These are phyloP conservation scores for Abscondita cerata DNA, from an alignment of 2,888 invertebrate genomes.

Conservation along the genomic window DNA sequence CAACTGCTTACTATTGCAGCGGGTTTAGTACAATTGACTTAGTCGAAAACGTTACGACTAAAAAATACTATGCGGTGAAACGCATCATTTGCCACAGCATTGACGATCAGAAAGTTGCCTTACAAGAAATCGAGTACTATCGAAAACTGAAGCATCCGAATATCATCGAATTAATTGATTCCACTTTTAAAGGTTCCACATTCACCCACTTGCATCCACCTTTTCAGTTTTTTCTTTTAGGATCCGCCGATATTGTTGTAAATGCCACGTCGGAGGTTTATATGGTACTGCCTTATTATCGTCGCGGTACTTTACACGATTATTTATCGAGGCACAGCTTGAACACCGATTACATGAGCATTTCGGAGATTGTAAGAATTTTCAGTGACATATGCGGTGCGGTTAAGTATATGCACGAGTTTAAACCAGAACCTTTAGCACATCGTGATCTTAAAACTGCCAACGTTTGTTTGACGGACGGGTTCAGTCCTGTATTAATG, in stretches of 20 bases:
- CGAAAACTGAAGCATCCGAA: slow-evolving; percentile 74
- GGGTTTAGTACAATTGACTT: slow-evolving; percentile 84
- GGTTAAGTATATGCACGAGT: slow-evolving; percentile 75
- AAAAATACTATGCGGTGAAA: slow-evolving; percentile 77
- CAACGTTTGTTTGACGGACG: slow-evolving; percentile 79
- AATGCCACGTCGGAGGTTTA: slow-evolving; percentile 75
- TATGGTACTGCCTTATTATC: slow-evolving; percentile 78
- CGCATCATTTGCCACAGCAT: slow-evolving; percentile 80
- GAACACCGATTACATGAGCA: slow-evolving; percentile 67
- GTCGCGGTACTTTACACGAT: slow-evolving; percentile 77
- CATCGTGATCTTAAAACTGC: slow-evolving; percentile 88
- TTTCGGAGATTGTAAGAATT: slow-evolving; percentile 70
- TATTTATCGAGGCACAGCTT: slow-evolving; percentile 68
- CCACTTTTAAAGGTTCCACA: slow-evolving; percentile 68
- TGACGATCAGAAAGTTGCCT: slow-evolving; percentile 75
- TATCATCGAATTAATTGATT: slow-evolving; percentile 76
- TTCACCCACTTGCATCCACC: no score
- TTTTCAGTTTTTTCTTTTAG: no score
- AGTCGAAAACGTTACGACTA: slow-evolving; percentile 71
- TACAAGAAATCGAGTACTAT: slow-evolving; percentile 78
- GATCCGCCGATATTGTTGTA: slow-evolving; percentile 69
- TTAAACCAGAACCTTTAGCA: slow-evolving; percentile 75
- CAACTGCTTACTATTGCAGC: slow-evolving; percentile 60
- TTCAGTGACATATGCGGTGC: slow-evolving; percentile 79
- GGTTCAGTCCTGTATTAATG: slow-evolving; percentile 77